Base-by-base conservation (phyloP, 2,797 vertebrate genomes). In the Chrysolophus pictus region DNA sequence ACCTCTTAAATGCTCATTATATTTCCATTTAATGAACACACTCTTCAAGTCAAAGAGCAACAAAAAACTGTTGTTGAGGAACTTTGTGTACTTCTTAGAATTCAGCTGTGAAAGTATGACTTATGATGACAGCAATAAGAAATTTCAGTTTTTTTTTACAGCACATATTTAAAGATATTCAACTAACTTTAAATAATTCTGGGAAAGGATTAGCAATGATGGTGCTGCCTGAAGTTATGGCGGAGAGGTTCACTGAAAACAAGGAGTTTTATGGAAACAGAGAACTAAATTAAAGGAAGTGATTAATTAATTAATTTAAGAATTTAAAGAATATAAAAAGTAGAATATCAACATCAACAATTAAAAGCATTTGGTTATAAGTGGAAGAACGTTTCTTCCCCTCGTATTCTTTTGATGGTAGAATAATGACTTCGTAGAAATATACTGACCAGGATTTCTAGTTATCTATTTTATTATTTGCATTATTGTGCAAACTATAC, bases 31-130 rank as follows among this genome's bases (percentile, higher is more conserved):
- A 3, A 35, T 23, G 21, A 24, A 12, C 53, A 37, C 51, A 29
- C 18, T 88, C 77, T 93, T 87, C 31, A 77, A 47, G n/a, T 78
- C 18, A 67, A 88, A 77, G 33, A 12, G 2, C 26, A 90, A 51
- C 21, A 56, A 65, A 72, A 59, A 55, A 39, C 74, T 68, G 10
- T 56, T 76, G 14, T 60, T 79, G 56, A 65, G 55, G 35, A 84
- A 56, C 8, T 5, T 6, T 19, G 4, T n/a, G 15, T n/a, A 23
- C 2, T 75, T 84, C 39, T 60, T 39, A 35, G 60, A 82, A 73
- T 79, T 35, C 60, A 51, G 6, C 39, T 53, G 6, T 56, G 53
- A 5, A 19, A 24, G 2, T 83, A 12, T 75, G 53, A 65, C 3
- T 24, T 31, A 22, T 11, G 67, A 79, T 35, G 42, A 41, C 18